Percentiles rank a stretch among this genome's conserved stretches.
These are phyloP conservation scores for Ooceraea biroi DNA, from an alignment of 1,140 invertebrate genomes.

Conservation along the genomic window DNA sequence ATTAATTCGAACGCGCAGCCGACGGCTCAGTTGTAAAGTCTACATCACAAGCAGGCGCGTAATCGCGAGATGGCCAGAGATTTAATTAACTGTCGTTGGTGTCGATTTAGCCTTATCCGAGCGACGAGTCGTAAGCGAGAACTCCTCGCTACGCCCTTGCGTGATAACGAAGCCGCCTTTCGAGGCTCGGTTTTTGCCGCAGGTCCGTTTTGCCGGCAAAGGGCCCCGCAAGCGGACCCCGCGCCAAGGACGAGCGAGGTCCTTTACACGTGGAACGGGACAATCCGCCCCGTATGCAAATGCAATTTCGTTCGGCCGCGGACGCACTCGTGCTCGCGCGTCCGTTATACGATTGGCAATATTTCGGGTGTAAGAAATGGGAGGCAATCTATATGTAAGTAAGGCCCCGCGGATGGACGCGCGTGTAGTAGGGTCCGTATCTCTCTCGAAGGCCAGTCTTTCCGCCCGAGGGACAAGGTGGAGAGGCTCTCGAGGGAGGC, in stretches of 20 bases:
- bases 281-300: conserved; percentile 78
- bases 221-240: conserved; percentile 36
- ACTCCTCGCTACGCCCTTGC: background rate
- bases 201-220: conserved; percentile 29
- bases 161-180: conserved; percentile 66
- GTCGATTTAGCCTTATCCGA: conserved; percentile 4
- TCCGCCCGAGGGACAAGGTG: conserved; percentile 25
- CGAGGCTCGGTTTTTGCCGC: conserved; percentile 6
- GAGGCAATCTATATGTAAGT: conserved; percentile 81
- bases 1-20: conserved; percentile 28
- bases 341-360: conserved; percentile 76
- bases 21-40: background rate
- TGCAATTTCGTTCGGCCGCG: conserved; percentile 72
- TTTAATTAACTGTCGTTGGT: conserved; percentile 39
- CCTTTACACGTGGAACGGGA: conserved; percentile 71
- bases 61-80: conserved; percentile 34
- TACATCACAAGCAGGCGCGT: conserved; percentile 4
- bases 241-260: conserved; percentile 68
- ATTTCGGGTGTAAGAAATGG: conserved; percentile 78
- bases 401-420: conserved; percentile 64
- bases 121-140: background rate
- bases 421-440: background rate
- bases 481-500: background rate
- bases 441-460: conserved; percentile 2
- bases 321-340: conserved; percentile 5